Evolutionary conservation across 2,797 vertebrate species (phyloP).

Genomic region (Myripristis murdjan): DNA sequence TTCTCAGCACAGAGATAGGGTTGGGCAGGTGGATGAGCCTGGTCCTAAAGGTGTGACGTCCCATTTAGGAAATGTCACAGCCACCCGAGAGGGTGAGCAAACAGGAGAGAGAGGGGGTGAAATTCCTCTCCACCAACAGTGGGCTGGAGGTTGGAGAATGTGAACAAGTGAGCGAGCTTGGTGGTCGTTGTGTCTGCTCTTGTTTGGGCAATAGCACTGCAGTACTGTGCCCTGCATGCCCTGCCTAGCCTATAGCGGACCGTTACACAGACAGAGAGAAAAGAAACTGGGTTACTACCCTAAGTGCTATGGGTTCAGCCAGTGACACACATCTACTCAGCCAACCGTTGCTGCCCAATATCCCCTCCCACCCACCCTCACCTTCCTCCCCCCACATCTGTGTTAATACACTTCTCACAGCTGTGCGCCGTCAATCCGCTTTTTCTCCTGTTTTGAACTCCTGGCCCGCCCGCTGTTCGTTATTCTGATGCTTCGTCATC

Average conservation of each 20-base stretch:
- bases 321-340: slow-evolving; percentile 81
- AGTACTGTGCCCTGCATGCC: slow-evolving; percentile 84
- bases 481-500: slow-evolving; percentile 76
- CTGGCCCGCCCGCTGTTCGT: slow-evolving; percentile 66
- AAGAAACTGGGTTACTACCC: slow-evolving; percentile 85
- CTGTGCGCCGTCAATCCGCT: slow-evolving; percentile 78
- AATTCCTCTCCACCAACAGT: slow-evolving; percentile 72
- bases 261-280: slow-evolving; percentile 48
- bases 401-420: slow-evolving; percentile 81
- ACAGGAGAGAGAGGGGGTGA: slow-evolving; percentile 69
- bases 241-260: slow-evolving; percentile 69
- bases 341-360: slow-evolving; percentile 67
- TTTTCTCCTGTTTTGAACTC: slow-evolving; percentile 65
- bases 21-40: slow-evolving; percentile 69
- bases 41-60: slow-evolving; percentile 80
- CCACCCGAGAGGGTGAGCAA: slow-evolving; percentile 77
- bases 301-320: slow-evolving; percentile 77
- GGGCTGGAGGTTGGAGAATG: slow-evolving; percentile 83
- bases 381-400: slow-evolving; percentile 55
- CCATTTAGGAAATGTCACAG: slow-evolving; percentile 85
- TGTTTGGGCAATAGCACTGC: slow-evolving; percentile 87
- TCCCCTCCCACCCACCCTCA: slow-evolving; percentile 47
- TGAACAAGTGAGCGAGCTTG: slow-evolving; percentile 79
- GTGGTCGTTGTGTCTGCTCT: slow-evolving; percentile 58
- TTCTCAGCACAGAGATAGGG: slow-evolving; percentile 58